Base-by-base conservation (phyloP, 2,797 vertebrate species). In the Alauda arvensis region DNA sequence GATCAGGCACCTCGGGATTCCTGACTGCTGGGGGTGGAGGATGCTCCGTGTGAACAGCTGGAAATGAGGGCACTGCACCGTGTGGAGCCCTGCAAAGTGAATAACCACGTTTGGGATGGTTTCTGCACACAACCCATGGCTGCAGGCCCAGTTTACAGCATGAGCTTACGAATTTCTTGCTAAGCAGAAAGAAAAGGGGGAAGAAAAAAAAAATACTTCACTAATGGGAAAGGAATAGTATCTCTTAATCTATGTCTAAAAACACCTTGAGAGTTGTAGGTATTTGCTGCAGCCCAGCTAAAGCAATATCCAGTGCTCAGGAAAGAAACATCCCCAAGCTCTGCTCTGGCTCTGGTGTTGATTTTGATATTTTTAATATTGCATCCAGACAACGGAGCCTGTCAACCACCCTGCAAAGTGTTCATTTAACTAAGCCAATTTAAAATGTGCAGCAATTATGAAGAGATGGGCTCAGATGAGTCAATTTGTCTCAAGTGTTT, bases 341-440 rank as follows among this genome's bases (percentile, higher is more conserved):
- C 74, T 72, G 79, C 86, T 76, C 67, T 6, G 20, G 79, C 74
- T 78, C 66, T 66, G 0, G 1, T 76, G 84, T 78, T 90, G 92
- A 48, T 93, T 84, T 90, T 85, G 84, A 28, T 83, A 56, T 81
- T 92, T 94, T 93, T 90, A 94, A 91, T 92, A 91, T 74, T 0
- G 3, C 91, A 66, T 46, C 76, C 90, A 94, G 79, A 88, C 82
- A 88, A 91, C 13, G 0, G 89, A 80, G 75, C 83, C 87, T 85
- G 91, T 94, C 92, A 92, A 78, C 77, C 63, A 14, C 83, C 45
- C 4, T 2, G 53, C 1, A 5, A 84, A 81, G 71, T 28, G 4
- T 75, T 88, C 84, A 39, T 92, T 93, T 93, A 94, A 92, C 87
- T 90, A 89, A 95, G 87, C 86, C 88, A 82, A 93, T 91, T 94